These are phyloP conservation scores for Holothuria glaberrima DNA, from an alignment of 35 echinoderm and acorn worm genomes.

Conservation along the genomic window DNA sequence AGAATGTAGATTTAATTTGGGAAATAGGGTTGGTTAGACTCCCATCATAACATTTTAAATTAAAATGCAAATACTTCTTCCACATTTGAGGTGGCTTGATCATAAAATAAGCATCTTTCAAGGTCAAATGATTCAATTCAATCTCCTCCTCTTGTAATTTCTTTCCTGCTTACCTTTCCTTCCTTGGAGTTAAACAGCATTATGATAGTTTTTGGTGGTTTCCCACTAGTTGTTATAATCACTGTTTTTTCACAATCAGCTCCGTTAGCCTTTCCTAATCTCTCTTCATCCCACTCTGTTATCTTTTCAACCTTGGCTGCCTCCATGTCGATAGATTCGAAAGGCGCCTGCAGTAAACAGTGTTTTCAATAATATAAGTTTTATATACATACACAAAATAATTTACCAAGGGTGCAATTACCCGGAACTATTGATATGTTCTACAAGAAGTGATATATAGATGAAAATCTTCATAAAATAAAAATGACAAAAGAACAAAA, in stretches of 20 bases:
- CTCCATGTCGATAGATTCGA: conserved; percentile 60
- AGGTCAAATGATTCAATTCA: too few relatives aligned
- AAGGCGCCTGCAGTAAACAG: not conserved
- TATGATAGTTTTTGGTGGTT: conserved; percentile 38
- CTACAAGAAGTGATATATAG: too few relatives aligned
- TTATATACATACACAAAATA: too few relatives aligned
- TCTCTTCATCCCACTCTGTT: conserved; percentile 34
- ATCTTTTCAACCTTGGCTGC: conserved; percentile 28
- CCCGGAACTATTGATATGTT: too few relatives aligned
- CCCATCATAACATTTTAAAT: too few relatives aligned
- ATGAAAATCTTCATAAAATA: too few relatives aligned
- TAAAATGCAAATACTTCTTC: not conserved
- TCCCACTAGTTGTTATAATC: conserved; percentile 7
- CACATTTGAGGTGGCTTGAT: not conserved
- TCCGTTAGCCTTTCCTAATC: conserved; percentile 44
- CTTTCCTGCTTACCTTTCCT: conserved; percentile 37
- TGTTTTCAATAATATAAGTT: too few relatives aligned
- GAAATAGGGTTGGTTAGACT: too few relatives aligned
- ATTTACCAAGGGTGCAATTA: too few relatives aligned
- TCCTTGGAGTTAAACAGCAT: conserved; percentile 56
- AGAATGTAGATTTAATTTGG: too few relatives aligned
- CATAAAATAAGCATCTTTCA: too few relatives aligned
- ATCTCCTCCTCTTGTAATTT: not conserved
- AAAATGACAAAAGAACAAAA: too few relatives aligned
- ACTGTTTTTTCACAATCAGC: conserved; percentile 44